Conservation (phyloP, 2,888 invertebrate genomes). For the Lasioglossum figueresi region DNA sequence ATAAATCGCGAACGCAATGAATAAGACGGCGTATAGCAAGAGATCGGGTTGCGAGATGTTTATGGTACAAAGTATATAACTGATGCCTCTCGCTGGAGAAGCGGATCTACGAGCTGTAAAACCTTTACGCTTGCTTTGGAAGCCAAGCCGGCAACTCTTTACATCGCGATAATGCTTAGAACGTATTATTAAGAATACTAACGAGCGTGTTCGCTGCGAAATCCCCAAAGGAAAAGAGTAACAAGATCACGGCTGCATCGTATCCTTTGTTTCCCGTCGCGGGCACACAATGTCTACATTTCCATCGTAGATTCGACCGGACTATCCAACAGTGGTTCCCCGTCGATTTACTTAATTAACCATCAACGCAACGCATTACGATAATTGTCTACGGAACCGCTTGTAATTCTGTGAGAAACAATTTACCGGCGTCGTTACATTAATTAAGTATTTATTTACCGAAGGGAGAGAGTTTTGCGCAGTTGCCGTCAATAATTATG, state of each 20-base stretch:
- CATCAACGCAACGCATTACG: slow-evolving; percentile 5
- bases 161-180: slow-evolving; percentile 51
- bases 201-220: slow-evolving; percentile 38
- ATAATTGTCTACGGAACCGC: slow-evolving; percentile 3
- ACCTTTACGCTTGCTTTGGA: slow-evolving; percentile 52
- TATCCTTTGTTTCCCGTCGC: neutral
- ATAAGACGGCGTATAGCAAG: slow-evolving; percentile 26
- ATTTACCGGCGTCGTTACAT: neutral
- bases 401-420: neutral
- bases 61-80: slow-evolving; percentile 49
- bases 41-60: slow-evolving; percentile 49
- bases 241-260: neutral
- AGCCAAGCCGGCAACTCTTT: slow-evolving; percentile 40
- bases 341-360: slow-evolving; percentile 11
- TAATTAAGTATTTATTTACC: slow-evolving; percentile 16
- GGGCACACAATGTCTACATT: slow-evolving; percentile 1
- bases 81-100: slow-evolving; percentile 53
- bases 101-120: slow-evolving; percentile 66
- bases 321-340: neutral
- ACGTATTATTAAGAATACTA: slow-evolving; percentile 53
- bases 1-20: slow-evolving; percentile 25
- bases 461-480: neutral
- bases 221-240: slow-evolving; percentile 29
- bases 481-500: neutral
- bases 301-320: neutral